Conservation (phyloP, 2,113 vertebrate species). For the Notechis scutatus region DNA sequence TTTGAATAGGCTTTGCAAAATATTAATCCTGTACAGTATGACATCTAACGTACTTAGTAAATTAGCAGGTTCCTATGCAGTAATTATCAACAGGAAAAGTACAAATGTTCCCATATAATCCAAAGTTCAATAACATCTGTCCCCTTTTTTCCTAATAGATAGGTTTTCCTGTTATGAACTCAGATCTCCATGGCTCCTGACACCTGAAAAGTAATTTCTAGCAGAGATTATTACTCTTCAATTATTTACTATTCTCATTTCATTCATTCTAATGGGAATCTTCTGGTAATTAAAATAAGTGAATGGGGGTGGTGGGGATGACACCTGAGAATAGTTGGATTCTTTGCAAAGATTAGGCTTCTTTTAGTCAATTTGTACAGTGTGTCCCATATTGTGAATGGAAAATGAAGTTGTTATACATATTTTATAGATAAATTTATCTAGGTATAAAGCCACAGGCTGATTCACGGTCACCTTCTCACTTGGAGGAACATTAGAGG, state of each 20-base stretch:
- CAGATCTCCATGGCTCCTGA: not conserved
- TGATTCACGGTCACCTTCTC: not conserved
- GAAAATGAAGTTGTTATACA: not conserved
- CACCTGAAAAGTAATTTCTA: conserved; percentile 8
- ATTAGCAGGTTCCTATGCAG: not conserved
- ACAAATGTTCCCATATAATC: not conserved
- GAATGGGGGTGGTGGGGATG: not conserved
- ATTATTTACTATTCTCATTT: not conserved
- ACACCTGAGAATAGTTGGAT: not conserved
- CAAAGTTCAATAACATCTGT: not conserved
- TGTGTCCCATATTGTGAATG: not conserved
- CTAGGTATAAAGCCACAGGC: not conserved
- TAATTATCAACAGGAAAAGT: not conserved
- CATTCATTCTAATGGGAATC: not conserved
- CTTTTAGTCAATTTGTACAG: not conserved
- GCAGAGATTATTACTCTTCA: not conserved
- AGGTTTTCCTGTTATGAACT: not conserved
- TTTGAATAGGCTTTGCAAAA: not conserved
- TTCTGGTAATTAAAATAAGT: not conserved
- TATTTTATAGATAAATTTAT: not conserved
- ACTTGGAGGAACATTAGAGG: not conserved
- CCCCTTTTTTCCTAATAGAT: not conserved
- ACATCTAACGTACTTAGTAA: not conserved
- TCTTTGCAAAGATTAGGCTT: not conserved
- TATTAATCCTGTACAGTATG: not conserved